Conservation (phyloP, 2,797 vertebrate species). For the Falco cherrug region DNA sequence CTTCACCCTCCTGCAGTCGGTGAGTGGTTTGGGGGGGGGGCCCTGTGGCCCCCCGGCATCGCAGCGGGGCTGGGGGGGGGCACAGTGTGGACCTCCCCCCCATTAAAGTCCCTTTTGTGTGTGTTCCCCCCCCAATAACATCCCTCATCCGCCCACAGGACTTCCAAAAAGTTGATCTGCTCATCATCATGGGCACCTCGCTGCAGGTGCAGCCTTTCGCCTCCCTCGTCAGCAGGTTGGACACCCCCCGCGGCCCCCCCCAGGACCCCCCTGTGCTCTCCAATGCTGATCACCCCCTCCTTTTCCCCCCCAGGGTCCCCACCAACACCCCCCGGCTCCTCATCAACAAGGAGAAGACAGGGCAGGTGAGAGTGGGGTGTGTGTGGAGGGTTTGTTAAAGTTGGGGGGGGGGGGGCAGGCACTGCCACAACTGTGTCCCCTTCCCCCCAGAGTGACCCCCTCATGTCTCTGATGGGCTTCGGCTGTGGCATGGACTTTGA, state of each 20-base stretch:
- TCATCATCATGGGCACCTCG: background rate
- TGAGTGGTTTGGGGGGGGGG: background rate
- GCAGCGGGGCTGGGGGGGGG: too few relatives aligned
- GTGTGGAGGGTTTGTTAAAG: too few relatives aligned
- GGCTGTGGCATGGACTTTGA: background rate
- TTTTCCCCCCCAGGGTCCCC: background rate
- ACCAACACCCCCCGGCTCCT: background rate
- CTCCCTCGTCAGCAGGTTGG: background rate
- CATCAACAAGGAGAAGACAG: background rate
- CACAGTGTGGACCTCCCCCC: too few relatives aligned
- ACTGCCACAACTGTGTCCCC: background rate
- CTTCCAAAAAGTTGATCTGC: background rate
- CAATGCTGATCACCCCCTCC: too few relatives aligned
- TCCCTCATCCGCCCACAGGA: background rate
- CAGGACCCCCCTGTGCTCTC: background rate
- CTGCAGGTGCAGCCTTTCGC: background rate
- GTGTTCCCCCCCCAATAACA: background rate
- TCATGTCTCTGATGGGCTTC: background rate
- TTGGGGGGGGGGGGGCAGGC: background rate
- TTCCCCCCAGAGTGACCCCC: background rate
- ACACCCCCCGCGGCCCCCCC: too few relatives aligned
- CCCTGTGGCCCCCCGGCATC: too few relatives aligned
- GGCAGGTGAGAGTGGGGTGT: background rate
- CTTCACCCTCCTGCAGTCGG: background rate
- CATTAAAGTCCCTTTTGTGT: too few relatives aligned